Evolutionary conservation across 2,113 vertebrate species (phyloP).

Genomic region (Australoheros scitulus): DNA sequence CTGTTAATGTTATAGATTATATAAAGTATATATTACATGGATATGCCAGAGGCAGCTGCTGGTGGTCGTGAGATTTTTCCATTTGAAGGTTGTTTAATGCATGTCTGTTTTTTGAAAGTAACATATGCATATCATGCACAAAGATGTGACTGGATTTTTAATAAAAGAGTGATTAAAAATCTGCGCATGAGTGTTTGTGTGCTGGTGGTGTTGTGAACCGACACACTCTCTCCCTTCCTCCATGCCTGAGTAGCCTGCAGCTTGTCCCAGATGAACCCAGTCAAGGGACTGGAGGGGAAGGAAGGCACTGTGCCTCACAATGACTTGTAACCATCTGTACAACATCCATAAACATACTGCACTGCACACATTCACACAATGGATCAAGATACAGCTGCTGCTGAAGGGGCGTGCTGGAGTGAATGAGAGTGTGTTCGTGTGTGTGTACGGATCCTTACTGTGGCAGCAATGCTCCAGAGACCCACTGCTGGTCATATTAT

Average conservation of each 20-base stretch:
- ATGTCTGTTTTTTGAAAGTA: background rate
- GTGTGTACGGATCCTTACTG: conserved; percentile 27
- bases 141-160: background rate
- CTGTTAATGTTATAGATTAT: conserved; percentile 34
- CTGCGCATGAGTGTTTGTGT: background rate
- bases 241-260: conserved; percentile 54
- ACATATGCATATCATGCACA: background rate
- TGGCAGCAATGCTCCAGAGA: conserved; percentile 62
- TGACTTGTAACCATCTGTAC: conserved; percentile 73
- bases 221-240: conserved; percentile 10
- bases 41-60: conserved; percentile 21
- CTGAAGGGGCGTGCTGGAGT: conserved; percentile 31
- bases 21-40: background rate
- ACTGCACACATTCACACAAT: conserved; percentile 61
- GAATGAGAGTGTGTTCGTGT: conserved; percentile 7
- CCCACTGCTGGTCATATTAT: conserved; percentile 67
- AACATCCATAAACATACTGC: conserved; percentile 68
- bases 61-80: background rate
- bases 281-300: conserved; percentile 29
- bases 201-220: conserved; percentile 9
- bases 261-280: conserved; percentile 64
- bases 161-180: background rate
- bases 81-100: background rate
- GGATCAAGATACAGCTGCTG: conserved; percentile 54
- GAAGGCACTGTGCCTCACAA: conserved; percentile 47